Evolutionary conservation across 2,113 vertebrate species (phyloP).

Genomic region (Pelvicachromis taeniatus): DNA sequence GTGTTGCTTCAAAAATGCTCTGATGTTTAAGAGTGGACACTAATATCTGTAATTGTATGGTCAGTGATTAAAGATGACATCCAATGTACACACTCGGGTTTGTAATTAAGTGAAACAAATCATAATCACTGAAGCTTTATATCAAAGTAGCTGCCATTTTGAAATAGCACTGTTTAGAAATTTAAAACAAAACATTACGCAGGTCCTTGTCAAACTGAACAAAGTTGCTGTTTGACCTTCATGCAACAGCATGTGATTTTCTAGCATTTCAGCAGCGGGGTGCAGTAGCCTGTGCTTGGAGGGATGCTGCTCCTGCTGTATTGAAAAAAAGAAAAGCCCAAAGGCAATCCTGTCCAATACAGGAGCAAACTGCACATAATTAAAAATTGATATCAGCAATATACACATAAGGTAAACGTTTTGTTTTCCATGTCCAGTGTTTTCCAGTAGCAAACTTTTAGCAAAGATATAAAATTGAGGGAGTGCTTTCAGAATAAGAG

Average conservation of each 20-base stretch:
- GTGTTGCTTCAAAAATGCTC: neutral
- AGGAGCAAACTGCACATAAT: constrained; percentile 9
- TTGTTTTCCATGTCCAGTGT: neutral
- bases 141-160: constrained; percentile 59
- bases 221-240: neutral
- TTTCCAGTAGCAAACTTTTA: neutral
- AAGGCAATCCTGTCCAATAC: neutral
- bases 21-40: neutral
- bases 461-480: constrained; percentile 37
- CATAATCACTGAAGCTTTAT: neutral
- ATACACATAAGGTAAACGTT: neutral
- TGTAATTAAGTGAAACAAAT: neutral
- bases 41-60: neutral
- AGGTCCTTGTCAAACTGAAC: neutral
- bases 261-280: constrained; percentile 3
- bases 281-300: constrained; percentile 18
- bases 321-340: neutral
- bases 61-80: neutral
- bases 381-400: neutral
- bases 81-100: neutral
- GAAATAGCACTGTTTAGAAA: neutral
- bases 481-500: neutral
- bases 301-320: neutral
- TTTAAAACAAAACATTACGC: neutral
- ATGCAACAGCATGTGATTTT: neutral